Percentiles rank a stretch among this genome's conserved stretches.
Conservation (phyloP, 2,888 invertebrate genomes). For the Erebia epiphron region DNA sequence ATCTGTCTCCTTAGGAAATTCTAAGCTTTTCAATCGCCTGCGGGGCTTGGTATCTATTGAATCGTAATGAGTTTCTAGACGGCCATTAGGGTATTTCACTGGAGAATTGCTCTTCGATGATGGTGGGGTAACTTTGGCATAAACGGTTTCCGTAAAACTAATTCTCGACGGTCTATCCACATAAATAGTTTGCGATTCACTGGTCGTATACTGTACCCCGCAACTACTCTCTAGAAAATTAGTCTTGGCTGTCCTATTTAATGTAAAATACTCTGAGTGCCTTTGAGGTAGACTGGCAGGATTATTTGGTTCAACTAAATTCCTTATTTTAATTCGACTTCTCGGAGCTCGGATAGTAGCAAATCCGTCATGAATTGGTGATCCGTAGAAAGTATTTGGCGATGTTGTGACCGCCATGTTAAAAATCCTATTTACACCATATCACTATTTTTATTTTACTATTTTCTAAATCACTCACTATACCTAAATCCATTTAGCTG, state of each 20-base stretch:
- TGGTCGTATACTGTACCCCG: slow-evolving; percentile 68
- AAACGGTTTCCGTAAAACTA: slow-evolving; percentile 76
- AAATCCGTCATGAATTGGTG: slow-evolving; percentile 92
- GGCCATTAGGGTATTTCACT: slow-evolving; percentile 61
- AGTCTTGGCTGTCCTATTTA: slow-evolving; percentile 72
- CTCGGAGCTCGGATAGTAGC: slow-evolving; percentile 90
- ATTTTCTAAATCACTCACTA: slow-evolving; percentile 3
- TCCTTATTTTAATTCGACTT: slow-evolving; percentile 77
- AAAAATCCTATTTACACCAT: slow-evolving; percentile 19
- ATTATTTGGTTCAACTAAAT: slow-evolving; percentile 72
- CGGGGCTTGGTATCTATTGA: slow-evolving; percentile 78
- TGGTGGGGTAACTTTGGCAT: slow-evolving; percentile 75
- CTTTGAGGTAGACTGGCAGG: slow-evolving; percentile 73
- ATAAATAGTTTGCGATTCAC: slow-evolving; percentile 48
- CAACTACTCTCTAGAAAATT: slow-evolving; percentile 70
- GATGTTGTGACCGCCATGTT: slow-evolving; percentile 73
- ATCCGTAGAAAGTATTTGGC: slow-evolving; percentile 67
- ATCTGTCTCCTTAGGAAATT: slow-evolving; percentile 63
- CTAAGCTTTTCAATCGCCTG: slow-evolving; percentile 73
- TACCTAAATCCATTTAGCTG: not conserved
- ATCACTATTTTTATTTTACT: slow-evolving; percentile 19
- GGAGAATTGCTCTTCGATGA: slow-evolving; percentile 69
- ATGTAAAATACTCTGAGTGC: slow-evolving; percentile 78
- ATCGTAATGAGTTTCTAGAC: slow-evolving; percentile 74
- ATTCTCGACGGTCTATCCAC: slow-evolving; percentile 62